Evolutionary conservation across 2,113 vertebrate species (phyloP).

Genomic region (Dromaius novaehollandiae): DNA sequence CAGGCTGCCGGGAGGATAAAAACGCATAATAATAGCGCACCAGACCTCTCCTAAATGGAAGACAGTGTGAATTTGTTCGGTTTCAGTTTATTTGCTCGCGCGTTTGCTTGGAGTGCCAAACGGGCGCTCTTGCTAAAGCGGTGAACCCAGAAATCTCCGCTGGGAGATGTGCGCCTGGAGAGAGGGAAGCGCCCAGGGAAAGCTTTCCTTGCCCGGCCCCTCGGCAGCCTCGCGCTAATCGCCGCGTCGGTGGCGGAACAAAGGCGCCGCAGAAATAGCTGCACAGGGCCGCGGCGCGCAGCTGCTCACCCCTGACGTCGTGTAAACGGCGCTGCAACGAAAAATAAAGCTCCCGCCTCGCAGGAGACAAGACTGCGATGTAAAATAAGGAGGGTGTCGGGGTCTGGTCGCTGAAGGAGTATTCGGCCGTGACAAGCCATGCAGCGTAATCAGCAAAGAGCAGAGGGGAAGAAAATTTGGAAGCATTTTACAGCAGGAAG

Average conservation of each 20-base stretch:
- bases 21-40: neutral
- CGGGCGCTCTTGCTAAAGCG: neutral
- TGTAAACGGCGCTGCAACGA: neutral
- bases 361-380: neutral
- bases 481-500: slow-evolving; percentile 1
- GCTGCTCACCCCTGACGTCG: slow-evolving; percentile 47
- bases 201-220: neutral
- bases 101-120: neutral
- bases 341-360: neutral
- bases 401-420: slow-evolving; percentile 6
- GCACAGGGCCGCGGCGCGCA: neutral
- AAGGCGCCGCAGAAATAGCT: slow-evolving; percentile 31
- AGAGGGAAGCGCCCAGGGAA: neutral
- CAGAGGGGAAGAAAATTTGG: neutral
- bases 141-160: neutral
- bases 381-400: slow-evolving; percentile 20
- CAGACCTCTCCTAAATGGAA: neutral
- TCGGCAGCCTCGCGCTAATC: slow-evolving; percentile 6
- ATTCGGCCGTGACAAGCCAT: neutral
- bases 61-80: neutral
- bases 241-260: neutral
- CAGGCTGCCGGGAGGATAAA: neutral
- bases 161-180: neutral
- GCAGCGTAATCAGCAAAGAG: slow-evolving; percentile 22
- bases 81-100: neutral